A percentile compares a stretch with the other conserved stretches of the same genome.
Evolutionary conservation across 2,113 vertebrate species (phyloP).

Genomic region (Pterocles burchelli): DNA sequence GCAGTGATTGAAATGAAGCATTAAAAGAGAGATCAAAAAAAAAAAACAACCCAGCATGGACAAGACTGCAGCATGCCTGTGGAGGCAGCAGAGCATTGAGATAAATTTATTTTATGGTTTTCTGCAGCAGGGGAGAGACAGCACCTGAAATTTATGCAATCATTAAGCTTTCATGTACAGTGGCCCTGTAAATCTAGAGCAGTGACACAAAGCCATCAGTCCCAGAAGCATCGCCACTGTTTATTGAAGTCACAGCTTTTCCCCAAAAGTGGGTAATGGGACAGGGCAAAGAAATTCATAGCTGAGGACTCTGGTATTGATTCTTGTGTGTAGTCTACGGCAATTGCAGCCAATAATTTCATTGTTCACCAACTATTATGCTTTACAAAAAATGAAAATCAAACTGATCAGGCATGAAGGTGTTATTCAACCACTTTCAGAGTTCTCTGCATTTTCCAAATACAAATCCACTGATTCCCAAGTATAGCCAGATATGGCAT

Average conservation of each 20-base stretch:
- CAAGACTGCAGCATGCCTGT: not conserved
- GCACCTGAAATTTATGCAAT: conserved; percentile 51
- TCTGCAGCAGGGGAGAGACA: conserved; percentile 11
- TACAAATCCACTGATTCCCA: not conserved
- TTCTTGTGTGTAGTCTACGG: not conserved
- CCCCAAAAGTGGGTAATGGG: not conserved
- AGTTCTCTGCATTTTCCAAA: not conserved
- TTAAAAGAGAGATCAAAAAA: not conserved
- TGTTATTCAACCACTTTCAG: not conserved
- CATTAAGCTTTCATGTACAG: conserved; percentile 29
- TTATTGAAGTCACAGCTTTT: conserved; percentile 22
- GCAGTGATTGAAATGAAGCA: not conserved
- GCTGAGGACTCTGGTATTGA: not conserved
- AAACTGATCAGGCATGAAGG: not conserved
- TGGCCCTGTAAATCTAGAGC: conserved; percentile 8
- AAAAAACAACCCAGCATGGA: not conserved
- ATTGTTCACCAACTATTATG: not conserved
- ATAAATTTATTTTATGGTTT: conserved; percentile 27
- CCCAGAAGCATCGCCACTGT: not conserved
- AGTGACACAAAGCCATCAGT: conserved; percentile 6
- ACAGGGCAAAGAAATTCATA: not conserved
- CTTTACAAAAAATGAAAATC: not conserved
- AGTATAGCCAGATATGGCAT: not conserved
- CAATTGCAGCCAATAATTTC: not conserved
- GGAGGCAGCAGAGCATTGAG: conserved; percentile 23